Base-by-base conservation (phyloP, 2,888 invertebrate genomes). In the Morpho helenor region DNA sequence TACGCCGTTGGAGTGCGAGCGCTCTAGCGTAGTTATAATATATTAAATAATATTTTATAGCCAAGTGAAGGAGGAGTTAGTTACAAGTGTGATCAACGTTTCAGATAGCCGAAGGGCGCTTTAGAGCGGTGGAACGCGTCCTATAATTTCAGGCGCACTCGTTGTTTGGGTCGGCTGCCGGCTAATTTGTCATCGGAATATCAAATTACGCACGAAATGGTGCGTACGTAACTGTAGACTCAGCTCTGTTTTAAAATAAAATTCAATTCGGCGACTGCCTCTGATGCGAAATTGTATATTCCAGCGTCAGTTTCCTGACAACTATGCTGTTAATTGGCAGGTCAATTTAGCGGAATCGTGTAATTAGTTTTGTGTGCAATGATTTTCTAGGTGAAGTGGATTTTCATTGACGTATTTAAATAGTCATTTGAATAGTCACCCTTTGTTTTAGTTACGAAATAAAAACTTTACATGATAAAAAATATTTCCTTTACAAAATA, bases 181-280 rank as follows among this genome's bases (percentile, higher is more conserved):
- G 84, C 86, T 86, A 88, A 89, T 89, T 89, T 88, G 87, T 88
- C 88, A 89, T 82, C 79, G 79, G 82, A 84, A 87, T 88, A 89
- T 89, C 87, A 85, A 89, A 88, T 89, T 86, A 88, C 87, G 80
- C 80, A 77, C 79, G 82, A 86, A 89, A 87, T 85, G 82, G 83
- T 82, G 80, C 80, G 87, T 80, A 84, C 80, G 87, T 80, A 84
- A 85, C 84, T 75, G 80, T 80, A 87, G 73, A 82, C 79, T 75
- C 77, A 67, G 76, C 75, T 79, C 73, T 72, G 73, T 80, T 86
- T 85, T 79, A 80, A 87, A 88, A 83, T 76, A 84, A 80, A 85
- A 84, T 86, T 82, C 76, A 82, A 86, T 81, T 82, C 77, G 66
- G 73, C 70, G 75, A 75, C 76, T 76, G 77, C 72, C 75, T 73